Evolutionary conservation across 2,888 invertebrate species (phyloP).

Genomic region (Siphonodentalium dalli): DNA sequence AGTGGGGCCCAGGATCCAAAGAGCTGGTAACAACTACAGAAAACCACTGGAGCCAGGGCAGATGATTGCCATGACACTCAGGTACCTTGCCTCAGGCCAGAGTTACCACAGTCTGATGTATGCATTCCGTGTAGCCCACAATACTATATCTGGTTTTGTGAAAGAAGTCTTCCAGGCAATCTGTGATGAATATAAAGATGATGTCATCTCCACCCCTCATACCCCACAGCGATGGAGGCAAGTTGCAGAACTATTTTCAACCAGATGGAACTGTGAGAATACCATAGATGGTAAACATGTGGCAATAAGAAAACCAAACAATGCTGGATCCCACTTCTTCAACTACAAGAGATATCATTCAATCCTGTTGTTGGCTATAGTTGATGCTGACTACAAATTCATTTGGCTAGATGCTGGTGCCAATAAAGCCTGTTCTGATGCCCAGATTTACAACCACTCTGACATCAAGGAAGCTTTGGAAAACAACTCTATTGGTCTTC

Average conservation of each 20-base stretch:
- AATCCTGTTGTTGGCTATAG: constrained; percentile 31
- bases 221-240: constrained; percentile 26
- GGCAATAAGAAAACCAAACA: constrained; percentile 18
- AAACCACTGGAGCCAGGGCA: constrained; percentile 3
- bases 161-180: constrained; percentile 4
- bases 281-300: constrained; percentile 37
- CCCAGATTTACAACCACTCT: constrained; percentile 26
- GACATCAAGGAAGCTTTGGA: constrained; percentile 21
- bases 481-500: constrained; percentile 23
- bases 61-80: constrained; percentile 9
- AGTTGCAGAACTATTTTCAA: constrained; percentile 21
- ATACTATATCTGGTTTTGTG: background rate
- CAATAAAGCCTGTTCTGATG: constrained; percentile 20
- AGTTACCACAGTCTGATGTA: background rate
- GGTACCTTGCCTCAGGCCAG: constrained; percentile 9
- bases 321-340: constrained; percentile 25
- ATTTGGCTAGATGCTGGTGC: constrained; percentile 28
- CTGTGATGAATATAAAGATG: constrained; percentile 8
- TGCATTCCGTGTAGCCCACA: constrained; percentile 2
- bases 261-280: constrained; percentile 31
- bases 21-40: too few species aligned
- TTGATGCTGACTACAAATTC: constrained; percentile 36
- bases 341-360: constrained; percentile 34
- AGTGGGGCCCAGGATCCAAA: too few species aligned
- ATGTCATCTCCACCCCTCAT: constrained; percentile 16